Percentiles rank a stretch among this genome's conserved stretches.
Evolutionary conservation across 2,113 vertebrate genomes (phyloP).

Genomic region (Haemorhous mexicanus): DNA sequence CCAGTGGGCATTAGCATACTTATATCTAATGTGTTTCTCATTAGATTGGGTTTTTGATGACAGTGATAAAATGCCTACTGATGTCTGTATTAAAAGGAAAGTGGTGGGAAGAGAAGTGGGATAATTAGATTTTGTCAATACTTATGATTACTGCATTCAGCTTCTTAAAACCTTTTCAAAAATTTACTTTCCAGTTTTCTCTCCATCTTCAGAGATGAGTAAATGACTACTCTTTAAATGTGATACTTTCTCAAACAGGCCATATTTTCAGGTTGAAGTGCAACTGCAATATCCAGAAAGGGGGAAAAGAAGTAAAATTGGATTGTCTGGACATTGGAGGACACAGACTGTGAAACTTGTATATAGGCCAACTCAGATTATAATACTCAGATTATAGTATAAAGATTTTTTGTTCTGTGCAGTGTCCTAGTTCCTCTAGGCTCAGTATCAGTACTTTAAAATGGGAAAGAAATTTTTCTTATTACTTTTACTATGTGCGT

Average conservation of each 20-base stretch:
- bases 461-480: background rate
- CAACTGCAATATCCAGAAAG: background rate
- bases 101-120: background rate
- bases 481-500: background rate
- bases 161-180: background rate
- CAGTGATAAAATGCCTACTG: background rate
- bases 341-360: background rate
- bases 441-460: background rate
- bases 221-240: background rate
- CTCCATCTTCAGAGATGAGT: background rate
- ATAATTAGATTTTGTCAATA: background rate
- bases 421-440: background rate
- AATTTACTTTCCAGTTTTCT: background rate
- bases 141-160: background rate
- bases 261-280: background rate
- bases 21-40: background rate
- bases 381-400: background rate
- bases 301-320: background rate
- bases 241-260: background rate
- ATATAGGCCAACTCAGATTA: background rate
- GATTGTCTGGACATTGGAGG: background rate
- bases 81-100: background rate
- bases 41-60: background rate
- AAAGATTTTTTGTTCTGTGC: background rate
- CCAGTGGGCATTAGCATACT: background rate